Base-by-base conservation (phyloP, 2,888 invertebrate species). In the Synanthedon myopaeformis region DNA sequence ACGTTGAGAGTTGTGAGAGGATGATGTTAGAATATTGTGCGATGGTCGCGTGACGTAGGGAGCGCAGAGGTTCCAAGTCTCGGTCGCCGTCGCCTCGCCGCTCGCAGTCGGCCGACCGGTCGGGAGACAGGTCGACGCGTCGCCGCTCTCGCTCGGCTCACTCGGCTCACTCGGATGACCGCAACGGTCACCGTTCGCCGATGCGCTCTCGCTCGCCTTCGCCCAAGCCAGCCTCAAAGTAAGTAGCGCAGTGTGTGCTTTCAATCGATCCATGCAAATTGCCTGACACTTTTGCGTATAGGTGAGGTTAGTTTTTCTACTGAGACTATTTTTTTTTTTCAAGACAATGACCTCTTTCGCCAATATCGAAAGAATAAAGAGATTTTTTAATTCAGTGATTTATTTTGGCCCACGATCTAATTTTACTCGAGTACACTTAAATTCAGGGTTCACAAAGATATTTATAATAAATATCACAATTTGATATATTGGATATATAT, bases 191-290 rank as follows among this genome's bases (percentile, higher is more conserved):
- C 59, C 65, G 72, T 52, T 76, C 79, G 0, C 59, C 65, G 0
- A 75, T 79, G 49, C 64, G 80, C 17, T 77, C 79, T 53, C 89
- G 89, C 64, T 89, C 91, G 23, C 82, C 88, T 55, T 89, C 89
- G 59, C 86, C 89, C 65, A 74, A 74, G 49, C 57, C 51, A 42
- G 64, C 65, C 4, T 72, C 76, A 69, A 81, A 81, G 83, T 83
- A 70, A 82, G 82, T 82, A 52, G 2, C 50, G 13, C 23, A 23
- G 23, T 23, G 62, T 75, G 77, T 76, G 77, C 80, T 70, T 62
- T 76, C 78, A 76, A 77, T 76, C 5, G 35, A 35, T 35, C 35
- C 35, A 35, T 35, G 1, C 35, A 10, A 35, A 49, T 28, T 52
- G 54, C 67, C 72, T 74, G 75, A 76, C 77, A 62, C 61, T 66